Conservation (phyloP, 2,113 vertebrate genomes). For the Pseudois nayaur region DNA sequence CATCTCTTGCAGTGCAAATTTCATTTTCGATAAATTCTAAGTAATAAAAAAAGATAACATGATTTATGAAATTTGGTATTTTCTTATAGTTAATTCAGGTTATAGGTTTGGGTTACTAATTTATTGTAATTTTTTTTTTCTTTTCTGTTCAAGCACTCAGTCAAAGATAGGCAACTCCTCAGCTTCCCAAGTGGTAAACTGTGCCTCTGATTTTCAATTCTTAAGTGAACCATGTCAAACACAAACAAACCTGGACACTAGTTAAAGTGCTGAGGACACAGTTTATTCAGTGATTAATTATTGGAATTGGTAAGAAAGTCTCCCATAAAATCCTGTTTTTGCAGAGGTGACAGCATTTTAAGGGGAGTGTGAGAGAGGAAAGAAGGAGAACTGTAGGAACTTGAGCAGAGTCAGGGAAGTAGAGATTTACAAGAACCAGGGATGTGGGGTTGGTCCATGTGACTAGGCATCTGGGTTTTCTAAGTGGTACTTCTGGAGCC, state of each 20-base stretch:
- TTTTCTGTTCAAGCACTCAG: not conserved
- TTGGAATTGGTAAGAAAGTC: not conserved
- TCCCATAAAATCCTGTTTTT: not conserved
- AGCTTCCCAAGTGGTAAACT: not conserved
- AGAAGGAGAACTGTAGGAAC: rapidly evolving
- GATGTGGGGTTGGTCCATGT: no score
- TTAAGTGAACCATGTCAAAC: not conserved
- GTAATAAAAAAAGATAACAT: not conserved
- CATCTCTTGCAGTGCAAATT: not conserved
- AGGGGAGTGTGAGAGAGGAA: not conserved
- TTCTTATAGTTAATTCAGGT: not conserved
- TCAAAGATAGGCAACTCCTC: not conserved
- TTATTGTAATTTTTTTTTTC: not conserved
- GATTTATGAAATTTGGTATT: not conserved
- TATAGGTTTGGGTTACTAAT: not conserved
- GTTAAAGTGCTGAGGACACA: not conserved
- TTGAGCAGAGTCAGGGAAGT: not conserved
- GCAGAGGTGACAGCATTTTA: not conserved
- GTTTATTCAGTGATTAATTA: not conserved
- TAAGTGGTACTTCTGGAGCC: not conserved
- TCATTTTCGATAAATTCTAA: not conserved
- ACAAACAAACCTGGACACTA: not conserved
- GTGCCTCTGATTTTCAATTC: not conserved
- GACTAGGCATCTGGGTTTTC: not conserved
- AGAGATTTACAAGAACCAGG: not conserved